Conservation (phyloP, 2,888 invertebrate species). For the Thyatira batis region DNA sequence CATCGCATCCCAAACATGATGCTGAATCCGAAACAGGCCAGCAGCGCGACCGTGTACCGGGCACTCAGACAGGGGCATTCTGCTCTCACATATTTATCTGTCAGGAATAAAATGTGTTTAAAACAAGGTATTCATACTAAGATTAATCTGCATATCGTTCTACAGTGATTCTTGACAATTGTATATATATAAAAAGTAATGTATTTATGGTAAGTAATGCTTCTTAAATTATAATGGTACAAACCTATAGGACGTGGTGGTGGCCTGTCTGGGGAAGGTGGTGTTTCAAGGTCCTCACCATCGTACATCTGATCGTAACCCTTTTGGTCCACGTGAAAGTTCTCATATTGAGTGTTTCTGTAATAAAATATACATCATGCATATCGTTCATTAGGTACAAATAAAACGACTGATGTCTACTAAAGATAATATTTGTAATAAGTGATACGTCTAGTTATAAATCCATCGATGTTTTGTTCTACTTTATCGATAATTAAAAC, state of each 20-base stretch:
- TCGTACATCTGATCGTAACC: slow-evolving; percentile 84
- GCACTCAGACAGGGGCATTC: slow-evolving; percentile 94
- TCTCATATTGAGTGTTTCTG: slow-evolving; percentile 85
- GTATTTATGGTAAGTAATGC: background rate
- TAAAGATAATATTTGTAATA: too few relatives aligned
- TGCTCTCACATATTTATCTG: slow-evolving; percentile 92
- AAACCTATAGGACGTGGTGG: slow-evolving; percentile 89
- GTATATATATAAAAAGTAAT: too few relatives aligned
- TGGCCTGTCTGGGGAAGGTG: slow-evolving; percentile 92
- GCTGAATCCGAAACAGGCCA: slow-evolving; percentile 94
- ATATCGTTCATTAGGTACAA: background rate
- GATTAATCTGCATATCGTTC: too few relatives aligned
- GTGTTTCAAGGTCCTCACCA: slow-evolving; percentile 88
- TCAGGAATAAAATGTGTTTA: slow-evolving; percentile 40
- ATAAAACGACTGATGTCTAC: background rate
- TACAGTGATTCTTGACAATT: too few relatives aligned
- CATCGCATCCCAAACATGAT: slow-evolving; percentile 99
- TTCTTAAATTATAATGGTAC: background rate
- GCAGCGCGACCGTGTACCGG: slow-evolving; percentile 92
- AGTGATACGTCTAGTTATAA: background rate
- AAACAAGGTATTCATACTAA: too few relatives aligned
- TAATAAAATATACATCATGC: slow-evolving; percentile 41
- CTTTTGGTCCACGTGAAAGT: slow-evolving; percentile 84
- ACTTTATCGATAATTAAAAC: slow-evolving; percentile 53
- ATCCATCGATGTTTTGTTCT: slow-evolving; percentile 19